These are phyloP conservation scores for Pemphredon lugubris DNA, from an alignment of 2,888 invertebrate genomes.

Conservation along the genomic window DNA sequence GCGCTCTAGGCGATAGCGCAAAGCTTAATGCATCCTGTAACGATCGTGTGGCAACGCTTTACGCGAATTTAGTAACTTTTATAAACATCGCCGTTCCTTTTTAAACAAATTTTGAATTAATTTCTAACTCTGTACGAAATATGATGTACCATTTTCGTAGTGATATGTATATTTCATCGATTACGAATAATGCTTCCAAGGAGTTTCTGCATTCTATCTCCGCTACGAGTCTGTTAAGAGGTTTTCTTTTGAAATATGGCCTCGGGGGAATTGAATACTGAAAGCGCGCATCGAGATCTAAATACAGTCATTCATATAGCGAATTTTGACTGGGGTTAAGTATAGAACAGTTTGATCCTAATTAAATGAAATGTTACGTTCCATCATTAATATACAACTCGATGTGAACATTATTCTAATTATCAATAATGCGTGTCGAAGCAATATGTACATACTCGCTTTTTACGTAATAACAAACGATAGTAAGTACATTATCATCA, in stretches of 20 bases:
- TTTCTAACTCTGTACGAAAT: background rate
- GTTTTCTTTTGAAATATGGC: constrained; percentile 49
- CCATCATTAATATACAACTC: background rate
- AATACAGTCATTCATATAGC: constrained; percentile 19
- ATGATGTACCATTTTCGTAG: constrained; percentile 13
- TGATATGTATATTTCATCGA: constrained; percentile 14
- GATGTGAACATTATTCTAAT: too few species aligned
- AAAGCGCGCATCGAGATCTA: constrained; percentile 22
- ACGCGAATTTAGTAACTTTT: too few species aligned
- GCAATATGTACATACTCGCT: too few species aligned
- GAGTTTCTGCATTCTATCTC: constrained; percentile 34
- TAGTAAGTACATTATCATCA: constrained; percentile 2
- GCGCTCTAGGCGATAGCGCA: too few species aligned
- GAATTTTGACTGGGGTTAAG: constrained; percentile 19
- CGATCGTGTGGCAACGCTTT: too few species aligned
- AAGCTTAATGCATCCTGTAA: too few species aligned
- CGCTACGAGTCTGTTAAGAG: constrained; percentile 34
- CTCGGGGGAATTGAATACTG: constrained; percentile 39
- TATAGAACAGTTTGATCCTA: background rate
- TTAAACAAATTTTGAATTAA: too few species aligned
- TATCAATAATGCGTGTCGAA: too few species aligned
- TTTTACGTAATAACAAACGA: background rate
- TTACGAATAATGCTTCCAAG: constrained; percentile 22
- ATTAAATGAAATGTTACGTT: constrained; percentile 1
- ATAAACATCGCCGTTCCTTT: too few species aligned